phyloP scores from a whole-genome alignment of 2,797 vertebrate genomes.

The Alfaro cultratus region DNA sequence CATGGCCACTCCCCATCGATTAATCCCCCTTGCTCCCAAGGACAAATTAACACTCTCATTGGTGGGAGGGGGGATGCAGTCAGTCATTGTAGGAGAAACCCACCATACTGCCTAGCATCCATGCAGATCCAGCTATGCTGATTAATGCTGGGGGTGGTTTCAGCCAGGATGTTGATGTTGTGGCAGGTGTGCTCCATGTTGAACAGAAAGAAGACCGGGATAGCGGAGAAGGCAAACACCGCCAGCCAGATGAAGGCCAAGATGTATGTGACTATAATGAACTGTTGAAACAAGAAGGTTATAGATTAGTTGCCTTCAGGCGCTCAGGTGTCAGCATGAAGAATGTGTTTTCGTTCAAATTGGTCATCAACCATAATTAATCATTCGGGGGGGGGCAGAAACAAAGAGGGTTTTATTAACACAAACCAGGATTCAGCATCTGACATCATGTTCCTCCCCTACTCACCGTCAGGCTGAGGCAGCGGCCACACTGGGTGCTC shows the following conservation, averaged over 20 bases:
- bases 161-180: slow-evolving; percentile 89
- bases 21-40: slow-evolving; percentile 41
- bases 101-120: slow-evolving; percentile 96
- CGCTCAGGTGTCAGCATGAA: slow-evolving; percentile 30
- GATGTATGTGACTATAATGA: slow-evolving; percentile 93
- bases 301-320: slow-evolving; percentile 17
- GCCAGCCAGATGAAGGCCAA: slow-evolving; percentile 93
- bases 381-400: slow-evolving; percentile 12
- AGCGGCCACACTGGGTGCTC: slow-evolving; percentile 93
- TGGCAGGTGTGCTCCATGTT: slow-evolving; percentile 97
- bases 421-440: slow-evolving; percentile 30
- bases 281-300: slow-evolving; percentile 80
- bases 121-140: slow-evolving; percentile 87
- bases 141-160: slow-evolving; percentile 89
- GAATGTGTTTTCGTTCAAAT: slow-evolving; percentile 40
- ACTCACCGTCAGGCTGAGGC: slow-evolving; percentile 95
- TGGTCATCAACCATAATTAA: slow-evolving; percentile 35
- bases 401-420: slow-evolving; percentile 42
- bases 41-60: slow-evolving; percentile 59
- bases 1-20: slow-evolving; percentile 37
- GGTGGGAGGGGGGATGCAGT: slow-evolving; percentile 23
- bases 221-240: slow-evolving; percentile 90
- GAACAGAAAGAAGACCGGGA: slow-evolving; percentile 96
- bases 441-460: slow-evolving; percentile 17
- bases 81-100: slow-evolving; percentile 63